Percentiles rank a stretch among this genome's conserved stretches.
phyloP scores from a whole-genome alignment of 2,888 invertebrate species.

The Calameuta idolon region DNA sequence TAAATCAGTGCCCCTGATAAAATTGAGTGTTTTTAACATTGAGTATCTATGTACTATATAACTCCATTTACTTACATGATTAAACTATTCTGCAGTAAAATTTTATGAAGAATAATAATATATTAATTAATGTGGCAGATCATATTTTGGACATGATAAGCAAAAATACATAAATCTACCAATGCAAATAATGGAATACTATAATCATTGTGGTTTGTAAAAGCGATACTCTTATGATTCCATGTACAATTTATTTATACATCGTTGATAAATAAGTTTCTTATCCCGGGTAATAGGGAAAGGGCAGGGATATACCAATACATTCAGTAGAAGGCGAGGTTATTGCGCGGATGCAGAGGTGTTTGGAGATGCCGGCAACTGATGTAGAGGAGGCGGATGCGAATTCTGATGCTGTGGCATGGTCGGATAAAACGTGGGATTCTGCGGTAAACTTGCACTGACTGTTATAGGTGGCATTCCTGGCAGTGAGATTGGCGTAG shows the following conservation, averaged over 20 bases:
- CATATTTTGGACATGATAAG: neutral
- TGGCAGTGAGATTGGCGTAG: conserved; percentile 79
- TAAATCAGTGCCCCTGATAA: neutral
- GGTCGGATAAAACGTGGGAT: conserved; percentile 51
- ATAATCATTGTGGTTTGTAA: neutral
- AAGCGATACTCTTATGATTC: conserved; percentile 2
- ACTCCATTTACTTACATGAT: neutral
- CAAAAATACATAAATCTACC: neutral
- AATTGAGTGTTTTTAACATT: neutral
- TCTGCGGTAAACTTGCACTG: conserved; percentile 76
- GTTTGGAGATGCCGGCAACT: conserved; percentile 37
- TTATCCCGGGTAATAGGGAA: neutral
- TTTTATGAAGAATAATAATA: neutral
- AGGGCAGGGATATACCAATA: neutral
- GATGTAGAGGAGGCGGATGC: conserved; percentile 19
- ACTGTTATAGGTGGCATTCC: conserved; percentile 87
- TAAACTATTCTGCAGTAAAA: neutral
- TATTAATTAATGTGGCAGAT: neutral
- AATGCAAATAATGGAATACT: neutral
- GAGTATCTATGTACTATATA: neutral
- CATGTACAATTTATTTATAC: conserved; percentile 8
- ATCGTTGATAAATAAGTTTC: neutral
- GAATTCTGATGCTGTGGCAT: conserved; percentile 40
- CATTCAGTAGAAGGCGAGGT: conserved; percentile 14
- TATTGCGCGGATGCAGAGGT: conserved; percentile 51